phyloP scores from a whole-genome alignment of 1,140 invertebrate species.

The Reticulitermes speratus region DNA sequence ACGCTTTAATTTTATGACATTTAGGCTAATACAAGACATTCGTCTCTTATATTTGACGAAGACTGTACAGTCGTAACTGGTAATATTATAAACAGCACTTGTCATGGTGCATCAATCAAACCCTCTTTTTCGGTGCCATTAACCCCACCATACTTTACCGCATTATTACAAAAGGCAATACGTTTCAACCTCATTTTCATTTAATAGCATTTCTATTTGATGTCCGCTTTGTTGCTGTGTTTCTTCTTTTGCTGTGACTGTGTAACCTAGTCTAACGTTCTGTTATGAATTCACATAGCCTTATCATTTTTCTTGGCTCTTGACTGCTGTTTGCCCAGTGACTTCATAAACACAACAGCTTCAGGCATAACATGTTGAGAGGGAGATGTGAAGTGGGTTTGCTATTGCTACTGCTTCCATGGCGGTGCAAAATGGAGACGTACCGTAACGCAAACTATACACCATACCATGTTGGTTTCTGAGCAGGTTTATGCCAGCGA shows the following conservation, averaged over 20 bases:
- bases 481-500: background rate
- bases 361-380: background rate
- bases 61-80: background rate
- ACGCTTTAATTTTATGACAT: background rate
- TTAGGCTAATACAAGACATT: background rate
- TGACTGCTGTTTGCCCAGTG: background rate
- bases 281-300: background rate
- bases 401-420: background rate
- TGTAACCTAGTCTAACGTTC: background rate
- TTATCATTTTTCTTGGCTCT: background rate
- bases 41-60: background rate
- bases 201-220: background rate
- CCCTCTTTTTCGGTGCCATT: too few species aligned
- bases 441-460: background rate
- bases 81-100: background rate
- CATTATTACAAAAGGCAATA: too few species aligned
- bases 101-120: too few species aligned
- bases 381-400: background rate
- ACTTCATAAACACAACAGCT: conserved; percentile 16
- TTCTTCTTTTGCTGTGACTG: background rate
- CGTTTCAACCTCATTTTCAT: background rate
- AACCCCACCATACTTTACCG: too few species aligned
- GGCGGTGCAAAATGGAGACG: background rate
- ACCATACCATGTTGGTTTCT: background rate
- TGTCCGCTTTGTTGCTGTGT: background rate